These are phyloP conservation scores for Leptura quadrifasciata DNA, from an alignment of 2,888 invertebrate species.

Conservation along the genomic window DNA sequence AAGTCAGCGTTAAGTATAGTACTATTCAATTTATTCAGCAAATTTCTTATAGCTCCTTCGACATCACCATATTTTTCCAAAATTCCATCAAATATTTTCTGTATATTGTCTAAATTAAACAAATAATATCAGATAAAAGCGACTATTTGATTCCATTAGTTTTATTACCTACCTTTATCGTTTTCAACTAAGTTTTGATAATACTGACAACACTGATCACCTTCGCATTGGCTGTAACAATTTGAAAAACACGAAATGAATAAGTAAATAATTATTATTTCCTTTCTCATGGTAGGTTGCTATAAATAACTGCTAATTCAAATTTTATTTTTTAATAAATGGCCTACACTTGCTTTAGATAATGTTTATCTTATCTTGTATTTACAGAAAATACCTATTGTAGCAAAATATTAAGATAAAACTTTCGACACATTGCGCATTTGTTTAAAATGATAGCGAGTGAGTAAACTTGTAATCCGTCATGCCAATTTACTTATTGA, in stretches of 20 bases:
- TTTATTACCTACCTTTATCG: conserved; percentile 23
- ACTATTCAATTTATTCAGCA: conserved; percentile 31
- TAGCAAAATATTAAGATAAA: too few species aligned
- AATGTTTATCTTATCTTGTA: not conserved
- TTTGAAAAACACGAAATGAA: conserved; percentile 17
- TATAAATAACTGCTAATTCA: too few species aligned
- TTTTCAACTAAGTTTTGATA: conserved; percentile 13
- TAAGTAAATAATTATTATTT: not conserved
- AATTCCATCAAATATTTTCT: conserved; percentile 39
- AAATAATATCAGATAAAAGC: not conserved
- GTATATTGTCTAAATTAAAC: conserved; percentile 13
- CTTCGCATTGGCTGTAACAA: conserved; percentile 16
- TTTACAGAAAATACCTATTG: not conserved
- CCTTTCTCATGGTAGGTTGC: conserved; percentile 4
- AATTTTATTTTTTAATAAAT: too few species aligned
- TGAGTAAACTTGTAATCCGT: too few species aligned
- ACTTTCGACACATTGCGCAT: too few species aligned
- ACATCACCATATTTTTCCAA: conserved; percentile 45
- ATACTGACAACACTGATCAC: conserved; percentile 22
- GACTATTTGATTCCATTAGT: not conserved
- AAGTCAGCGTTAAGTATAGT: conserved; percentile 9
- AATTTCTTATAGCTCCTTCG: conserved; percentile 21
- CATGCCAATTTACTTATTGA: too few species aligned
- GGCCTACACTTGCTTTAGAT: not conserved
- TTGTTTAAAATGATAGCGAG: too few species aligned